These are phyloP conservation scores for Conops quadrifasciatus DNA, from an alignment of 2,888 invertebrate genomes.

Conservation along the genomic window DNA sequence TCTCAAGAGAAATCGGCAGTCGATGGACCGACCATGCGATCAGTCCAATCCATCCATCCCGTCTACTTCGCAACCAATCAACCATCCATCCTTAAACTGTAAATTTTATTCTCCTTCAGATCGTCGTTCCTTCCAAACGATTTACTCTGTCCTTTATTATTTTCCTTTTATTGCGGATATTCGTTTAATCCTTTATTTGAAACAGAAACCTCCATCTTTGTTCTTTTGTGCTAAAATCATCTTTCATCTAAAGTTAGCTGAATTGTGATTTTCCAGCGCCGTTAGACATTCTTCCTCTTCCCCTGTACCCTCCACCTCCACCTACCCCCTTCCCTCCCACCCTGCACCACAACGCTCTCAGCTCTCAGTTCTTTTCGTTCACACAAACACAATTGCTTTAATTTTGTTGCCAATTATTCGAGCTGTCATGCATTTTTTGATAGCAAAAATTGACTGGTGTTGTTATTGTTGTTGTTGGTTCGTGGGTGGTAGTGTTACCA, in stretches of 20 bases:
- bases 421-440: slow-evolving; percentile 18
- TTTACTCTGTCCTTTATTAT: no score
- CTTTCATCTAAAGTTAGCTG: slow-evolving; percentile 4
- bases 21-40: no score
- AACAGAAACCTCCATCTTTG: background rate
- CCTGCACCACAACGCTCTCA: background rate
- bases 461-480: background rate
- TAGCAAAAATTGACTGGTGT: slow-evolving; percentile 8
- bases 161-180: background rate
- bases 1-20: no score
- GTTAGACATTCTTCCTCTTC: background rate
- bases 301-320: no score
- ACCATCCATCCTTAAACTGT: no score
- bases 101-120: no score
- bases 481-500: background rate
- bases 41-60: no score
- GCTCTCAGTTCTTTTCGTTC: background rate
- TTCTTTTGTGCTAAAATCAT: slow-evolving; percentile 9
- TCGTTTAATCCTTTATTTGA: background rate
- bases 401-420: slow-evolving; percentile 23
- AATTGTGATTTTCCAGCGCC: background rate
- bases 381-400: slow-evolving; percentile 5
- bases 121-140: no score
- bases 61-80: no score
- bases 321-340: no score